A percentile compares a stretch with the other conserved stretches of the same genome.
Conservation (phyloP, 2,888 invertebrate genomes). For the Drosophila paramelanica region DNA sequence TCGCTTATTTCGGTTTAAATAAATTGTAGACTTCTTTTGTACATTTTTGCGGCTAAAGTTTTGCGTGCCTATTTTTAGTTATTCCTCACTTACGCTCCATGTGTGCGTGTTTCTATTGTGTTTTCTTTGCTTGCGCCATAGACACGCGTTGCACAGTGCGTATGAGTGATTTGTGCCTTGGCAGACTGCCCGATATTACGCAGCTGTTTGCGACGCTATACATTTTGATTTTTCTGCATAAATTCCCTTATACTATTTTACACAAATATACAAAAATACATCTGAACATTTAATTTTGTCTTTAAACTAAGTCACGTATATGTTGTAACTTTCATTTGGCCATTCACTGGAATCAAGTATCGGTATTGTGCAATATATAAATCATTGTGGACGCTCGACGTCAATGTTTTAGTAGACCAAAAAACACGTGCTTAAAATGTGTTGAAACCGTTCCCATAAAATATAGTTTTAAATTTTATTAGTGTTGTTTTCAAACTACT, state of each 20-base stretch:
- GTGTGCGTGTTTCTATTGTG: conserved; percentile 60
- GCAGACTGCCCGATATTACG: conserved; percentile 79
- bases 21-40: conserved; percentile 11
- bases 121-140: conserved; percentile 64
- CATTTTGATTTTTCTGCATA: conserved; percentile 34
- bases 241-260: conserved; percentile 54
- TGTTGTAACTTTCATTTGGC: conserved; percentile 24
- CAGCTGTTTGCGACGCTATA: conserved; percentile 66
- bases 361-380: conserved; percentile 38
- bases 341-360: conserved; percentile 25
- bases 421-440: conserved; percentile 40
- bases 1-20: conserved; percentile 32
- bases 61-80: conserved; percentile 51
- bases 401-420: conserved; percentile 11
- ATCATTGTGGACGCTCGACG: conserved; percentile 35
- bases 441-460: conserved; percentile 14
- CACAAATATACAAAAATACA: conserved; percentile 39
- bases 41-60: conserved; percentile 53
- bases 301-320: conserved; percentile 45
- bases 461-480: neutral
- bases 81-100: conserved; percentile 7
- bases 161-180: conserved; percentile 71
- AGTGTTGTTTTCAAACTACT: neutral
- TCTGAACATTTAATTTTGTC: conserved; percentile 28
- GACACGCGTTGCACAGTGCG: conserved; percentile 60